Percentiles rank a stretch among this genome's conserved stretches.
phyloP scores from a whole-genome alignment of 2,113 vertebrate species.

The Cepphus grylle region DNA sequence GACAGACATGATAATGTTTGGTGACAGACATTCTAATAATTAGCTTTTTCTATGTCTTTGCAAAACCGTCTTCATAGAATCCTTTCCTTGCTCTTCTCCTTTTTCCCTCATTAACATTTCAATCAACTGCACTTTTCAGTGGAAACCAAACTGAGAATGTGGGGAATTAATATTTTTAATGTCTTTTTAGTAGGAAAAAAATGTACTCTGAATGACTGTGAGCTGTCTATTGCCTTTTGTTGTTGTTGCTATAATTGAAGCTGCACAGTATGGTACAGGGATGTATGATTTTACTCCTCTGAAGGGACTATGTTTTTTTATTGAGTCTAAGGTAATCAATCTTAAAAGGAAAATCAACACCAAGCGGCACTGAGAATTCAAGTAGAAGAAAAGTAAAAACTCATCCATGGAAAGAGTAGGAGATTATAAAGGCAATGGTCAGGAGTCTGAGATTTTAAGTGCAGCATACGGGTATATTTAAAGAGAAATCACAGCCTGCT shows the following conservation, averaged over 20 bases:
- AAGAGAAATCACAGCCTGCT: not conserved
- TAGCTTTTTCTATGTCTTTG: not conserved
- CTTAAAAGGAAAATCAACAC: not conserved
- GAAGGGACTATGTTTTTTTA: not conserved
- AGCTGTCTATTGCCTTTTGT: constrained; percentile 4
- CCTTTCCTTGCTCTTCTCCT: not conserved
- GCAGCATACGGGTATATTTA: not conserved
- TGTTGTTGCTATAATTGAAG: not conserved
- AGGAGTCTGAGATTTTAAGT: not conserved
- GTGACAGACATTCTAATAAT: constrained; percentile 25
- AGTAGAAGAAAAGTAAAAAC: not conserved
- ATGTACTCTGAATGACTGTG: not conserved
- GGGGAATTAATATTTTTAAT: not conserved
- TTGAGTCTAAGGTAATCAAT: not conserved
- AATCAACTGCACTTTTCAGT: constrained; percentile 14
- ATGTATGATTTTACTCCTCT: not conserved
- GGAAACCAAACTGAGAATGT: not conserved
- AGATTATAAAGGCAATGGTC: not conserved
- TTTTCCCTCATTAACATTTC: constrained; percentile 40
- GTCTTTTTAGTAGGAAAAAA: not conserved
- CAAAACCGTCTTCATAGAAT: not conserved
- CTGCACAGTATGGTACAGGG: not conserved
- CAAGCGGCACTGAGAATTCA: not conserved
- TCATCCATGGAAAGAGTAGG: not conserved
- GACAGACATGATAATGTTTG: not conserved